Evolutionary conservation across 1,140 invertebrate genomes (phyloP).

Genomic region (Bombus difficillimus): DNA sequence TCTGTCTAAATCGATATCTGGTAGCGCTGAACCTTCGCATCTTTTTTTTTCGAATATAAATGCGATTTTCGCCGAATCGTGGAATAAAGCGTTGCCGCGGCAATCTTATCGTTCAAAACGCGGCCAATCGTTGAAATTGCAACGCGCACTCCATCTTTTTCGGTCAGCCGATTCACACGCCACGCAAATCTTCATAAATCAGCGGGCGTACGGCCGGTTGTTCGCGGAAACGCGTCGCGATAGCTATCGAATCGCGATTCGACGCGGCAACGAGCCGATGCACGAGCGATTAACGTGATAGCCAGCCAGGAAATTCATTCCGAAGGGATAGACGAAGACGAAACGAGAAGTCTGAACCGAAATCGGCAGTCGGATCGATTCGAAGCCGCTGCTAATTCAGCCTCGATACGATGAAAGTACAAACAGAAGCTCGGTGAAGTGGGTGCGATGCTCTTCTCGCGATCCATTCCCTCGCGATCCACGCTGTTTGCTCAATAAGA

Average conservation of each 20-base stretch:
- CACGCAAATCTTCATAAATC: neutral
- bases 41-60: too few relatives aligned
- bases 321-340: neutral
- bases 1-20: neutral
- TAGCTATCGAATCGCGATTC: neutral
- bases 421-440: constrained; percentile 19
- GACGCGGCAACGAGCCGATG: neutral
- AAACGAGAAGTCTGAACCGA: neutral
- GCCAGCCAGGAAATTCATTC: neutral
- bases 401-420: constrained; percentile 38
- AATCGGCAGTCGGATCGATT: constrained; percentile 5
- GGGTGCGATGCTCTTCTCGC: constrained; percentile 38
- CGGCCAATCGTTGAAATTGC: neutral
- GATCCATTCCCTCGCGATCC: constrained; percentile 6
- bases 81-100: neutral
- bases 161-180: neutral
- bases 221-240: neutral
- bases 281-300: neutral
- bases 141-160: neutral
- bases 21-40: too few relatives aligned
- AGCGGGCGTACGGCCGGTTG: neutral
- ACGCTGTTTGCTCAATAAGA: constrained; percentile 28
- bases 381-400: constrained; percentile 5
- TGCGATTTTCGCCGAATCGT: neutral
- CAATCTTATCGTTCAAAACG: neutral